Conservation (phyloP, 2,797 vertebrate species). For the Heteromormyrus szaboi region DNA sequence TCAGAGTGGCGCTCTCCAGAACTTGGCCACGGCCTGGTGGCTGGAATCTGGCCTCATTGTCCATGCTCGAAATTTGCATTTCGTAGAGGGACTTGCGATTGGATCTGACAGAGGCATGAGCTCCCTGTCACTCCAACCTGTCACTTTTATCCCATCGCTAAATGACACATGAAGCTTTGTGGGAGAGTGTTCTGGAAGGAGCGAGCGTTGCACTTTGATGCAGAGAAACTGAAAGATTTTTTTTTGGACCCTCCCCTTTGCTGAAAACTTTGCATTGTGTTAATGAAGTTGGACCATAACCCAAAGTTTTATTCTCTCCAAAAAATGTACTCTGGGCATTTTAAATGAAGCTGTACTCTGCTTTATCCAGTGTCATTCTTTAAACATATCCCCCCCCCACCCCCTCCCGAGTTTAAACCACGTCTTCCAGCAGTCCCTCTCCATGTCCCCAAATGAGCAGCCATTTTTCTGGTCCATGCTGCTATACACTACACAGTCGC, state of each 20-base stretch:
- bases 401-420: neutral
- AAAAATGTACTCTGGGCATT: neutral
- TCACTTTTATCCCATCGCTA: slow-evolving; percentile 14
- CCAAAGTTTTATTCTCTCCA: neutral
- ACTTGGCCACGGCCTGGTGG: slow-evolving; percentile 8
- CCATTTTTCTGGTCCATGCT: neutral
- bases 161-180: slow-evolving; percentile 24
- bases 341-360: neutral
- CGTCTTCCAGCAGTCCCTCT: neutral
- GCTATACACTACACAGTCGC: neutral
- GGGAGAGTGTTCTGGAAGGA: slow-evolving; percentile 24
- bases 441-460: neutral
- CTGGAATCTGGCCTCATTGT: slow-evolving; percentile 8
- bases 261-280: slow-evolving; percentile 4
- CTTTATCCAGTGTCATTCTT: neutral
- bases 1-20: neutral
- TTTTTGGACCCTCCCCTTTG: slow-evolving; percentile 18
- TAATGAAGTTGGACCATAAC: neutral
- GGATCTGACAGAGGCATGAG: slow-evolving; percentile 29
- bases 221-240: slow-evolving; percentile 22
- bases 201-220: slow-evolving; percentile 23
- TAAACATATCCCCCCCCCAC: neutral
- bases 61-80: slow-evolving; percentile 24
- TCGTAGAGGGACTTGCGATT: slow-evolving; percentile 21
- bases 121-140: slow-evolving; percentile 24